phyloP scores from a whole-genome alignment of 2,888 invertebrate genomes.

The Nebria salina region DNA sequence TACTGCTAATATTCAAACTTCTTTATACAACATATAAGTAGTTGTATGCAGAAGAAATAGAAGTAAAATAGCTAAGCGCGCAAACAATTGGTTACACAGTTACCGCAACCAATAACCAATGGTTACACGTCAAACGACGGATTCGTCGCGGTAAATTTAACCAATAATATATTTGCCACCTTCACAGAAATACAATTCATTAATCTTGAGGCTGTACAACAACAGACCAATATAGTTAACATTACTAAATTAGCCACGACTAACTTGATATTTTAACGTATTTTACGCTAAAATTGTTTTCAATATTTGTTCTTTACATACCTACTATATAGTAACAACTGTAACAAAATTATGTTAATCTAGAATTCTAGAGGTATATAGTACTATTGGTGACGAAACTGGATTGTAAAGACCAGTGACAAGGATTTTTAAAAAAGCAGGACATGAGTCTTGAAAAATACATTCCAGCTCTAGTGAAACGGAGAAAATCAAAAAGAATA shows the following conservation, averaged over 20 bases:
- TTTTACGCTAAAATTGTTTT: slow-evolving; percentile 1
- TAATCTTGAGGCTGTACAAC: slow-evolving; percentile 27
- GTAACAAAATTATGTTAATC: too few relatives aligned
- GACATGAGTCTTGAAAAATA: neutral
- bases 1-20: neutral
- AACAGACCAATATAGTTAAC: slow-evolving; percentile 22
- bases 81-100: slow-evolving; percentile 2
- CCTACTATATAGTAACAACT: neutral
- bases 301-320: neutral
- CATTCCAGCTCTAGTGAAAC: slow-evolving; percentile 1
- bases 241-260: neutral
- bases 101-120: slow-evolving; percentile 2
- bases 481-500: neutral
- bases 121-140: slow-evolving; percentile 2
- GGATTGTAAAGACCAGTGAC: neutral
- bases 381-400: neutral
- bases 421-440: neutral
- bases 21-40: neutral
- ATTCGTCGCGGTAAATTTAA: slow-evolving; percentile 21
- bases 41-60: neutral
- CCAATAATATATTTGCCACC: slow-evolving; percentile 32
- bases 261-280: slow-evolving; percentile 1
- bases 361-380: too few relatives aligned
- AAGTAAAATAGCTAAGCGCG: neutral
- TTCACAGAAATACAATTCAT: slow-evolving; percentile 39